Evolutionary conservation across 1,140 invertebrate genomes (phyloP).

Genomic region (Zeugodacus cucurbitae): DNA sequence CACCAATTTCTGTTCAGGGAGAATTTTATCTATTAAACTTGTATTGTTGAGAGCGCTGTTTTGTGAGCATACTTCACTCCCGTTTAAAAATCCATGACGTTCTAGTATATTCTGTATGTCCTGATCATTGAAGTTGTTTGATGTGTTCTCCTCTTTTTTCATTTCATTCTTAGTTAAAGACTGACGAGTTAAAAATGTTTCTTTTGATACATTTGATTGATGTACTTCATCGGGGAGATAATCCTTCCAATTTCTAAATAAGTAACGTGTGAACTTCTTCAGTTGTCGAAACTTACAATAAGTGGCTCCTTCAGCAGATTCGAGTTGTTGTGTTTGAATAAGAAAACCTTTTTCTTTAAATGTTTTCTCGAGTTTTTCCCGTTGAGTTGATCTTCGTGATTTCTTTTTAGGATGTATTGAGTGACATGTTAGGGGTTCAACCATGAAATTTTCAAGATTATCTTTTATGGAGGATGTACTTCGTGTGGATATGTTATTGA

Average conservation of each 20-base stretch:
- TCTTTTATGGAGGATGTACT: not conserved
- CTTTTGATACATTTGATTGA: not conserved
- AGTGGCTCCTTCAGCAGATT: slow-evolving; percentile 90
- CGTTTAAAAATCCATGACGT: not conserved
- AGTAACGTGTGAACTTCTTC: slow-evolving; percentile 89
- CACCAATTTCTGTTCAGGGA: not conserved
- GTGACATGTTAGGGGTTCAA: not conserved
- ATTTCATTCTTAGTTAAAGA: not conserved
- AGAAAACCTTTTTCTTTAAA: slow-evolving; percentile 93
- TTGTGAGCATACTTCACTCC: not conserved
- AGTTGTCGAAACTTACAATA: slow-evolving; percentile 94
- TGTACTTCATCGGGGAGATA: slow-evolving; percentile 80
- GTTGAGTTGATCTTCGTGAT: slow-evolving; percentile 82
- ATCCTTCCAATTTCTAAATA: slow-evolving; percentile 93
- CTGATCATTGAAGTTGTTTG: not conserved
- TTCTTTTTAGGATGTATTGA: slow-evolving; percentile 67
- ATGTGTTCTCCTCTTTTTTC: not conserved
- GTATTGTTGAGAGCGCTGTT: not conserved
- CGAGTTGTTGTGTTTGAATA: slow-evolving; percentile 91
- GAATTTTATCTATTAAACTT: not conserved
- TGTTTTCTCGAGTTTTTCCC: slow-evolving; percentile 89
- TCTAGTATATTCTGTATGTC: not conserved
- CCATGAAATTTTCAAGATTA: not conserved
- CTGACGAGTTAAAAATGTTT: not conserved
- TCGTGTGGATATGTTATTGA: not conserved